Percentiles rank a stretch among this genome's conserved stretches.
These are phyloP conservation scores for Stigmatopora nigra DNA, from an alignment of 2,113 vertebrate genomes.

Conservation along the genomic window DNA sequence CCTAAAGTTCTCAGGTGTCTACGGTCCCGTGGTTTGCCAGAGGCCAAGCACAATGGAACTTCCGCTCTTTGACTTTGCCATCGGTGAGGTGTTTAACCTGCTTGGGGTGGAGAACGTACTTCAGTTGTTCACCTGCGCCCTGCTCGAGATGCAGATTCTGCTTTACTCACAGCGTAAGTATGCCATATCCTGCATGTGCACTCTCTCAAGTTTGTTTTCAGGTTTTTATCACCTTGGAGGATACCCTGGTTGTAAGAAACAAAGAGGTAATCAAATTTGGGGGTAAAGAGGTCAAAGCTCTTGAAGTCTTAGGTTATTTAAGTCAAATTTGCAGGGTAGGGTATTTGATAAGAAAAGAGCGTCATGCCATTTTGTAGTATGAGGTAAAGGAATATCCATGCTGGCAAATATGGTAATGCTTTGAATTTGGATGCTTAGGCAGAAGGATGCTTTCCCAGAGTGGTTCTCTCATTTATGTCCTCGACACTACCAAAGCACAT, in stretches of 20 bases:
- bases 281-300: too few relatives aligned
- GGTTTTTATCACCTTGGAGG: not conserved
- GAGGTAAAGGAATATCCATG: too few relatives aligned
- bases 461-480: too few relatives aligned
- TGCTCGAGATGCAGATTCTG: constrained; percentile 96
- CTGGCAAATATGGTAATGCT: too few relatives aligned
- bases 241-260: too few relatives aligned
- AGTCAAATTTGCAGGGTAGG: too few relatives aligned
- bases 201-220: not conserved
- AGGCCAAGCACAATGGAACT: constrained; percentile 89
- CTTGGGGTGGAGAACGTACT: constrained; percentile 94
- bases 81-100: constrained; percentile 86
- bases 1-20: constrained; percentile 93
- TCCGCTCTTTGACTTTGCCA: constrained; percentile 90
- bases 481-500: not conserved
- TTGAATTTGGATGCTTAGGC: too few relatives aligned
- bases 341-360: too few relatives aligned
- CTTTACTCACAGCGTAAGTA: constrained; percentile 98
- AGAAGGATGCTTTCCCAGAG: too few relatives aligned
- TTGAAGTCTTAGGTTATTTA: too few relatives aligned
- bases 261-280: too few relatives aligned
- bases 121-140: constrained; percentile 94
- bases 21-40: constrained; percentile 91
- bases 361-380: too few relatives aligned
- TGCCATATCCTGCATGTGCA: not conserved